These are phyloP conservation scores for Piscicola geometra DNA, from an alignment of 2,888 invertebrate genomes.

Conservation along the genomic window DNA sequence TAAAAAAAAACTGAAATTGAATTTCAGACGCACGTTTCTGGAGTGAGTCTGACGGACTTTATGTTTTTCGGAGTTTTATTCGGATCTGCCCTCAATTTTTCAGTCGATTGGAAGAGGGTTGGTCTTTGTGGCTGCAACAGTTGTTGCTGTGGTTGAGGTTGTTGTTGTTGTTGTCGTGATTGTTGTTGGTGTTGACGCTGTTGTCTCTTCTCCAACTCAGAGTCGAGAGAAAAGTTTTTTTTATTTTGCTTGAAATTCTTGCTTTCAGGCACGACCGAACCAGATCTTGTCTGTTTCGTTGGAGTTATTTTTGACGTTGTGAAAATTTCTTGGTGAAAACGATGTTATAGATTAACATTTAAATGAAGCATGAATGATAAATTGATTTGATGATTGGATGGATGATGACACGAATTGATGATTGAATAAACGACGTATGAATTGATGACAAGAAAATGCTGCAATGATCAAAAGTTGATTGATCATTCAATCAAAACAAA, in stretches of 20 bases:
- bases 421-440: too few relatives aligned
- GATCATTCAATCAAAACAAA: too few relatives aligned
- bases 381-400: too few relatives aligned
- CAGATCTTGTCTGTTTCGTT: too few relatives aligned
- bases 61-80: slow-evolving; percentile 23
- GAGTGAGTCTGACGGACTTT: slow-evolving; percentile 33
- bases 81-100: slow-evolving; percentile 22
- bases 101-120: slow-evolving; percentile 23
- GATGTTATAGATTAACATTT: too few relatives aligned
- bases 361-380: too few relatives aligned
- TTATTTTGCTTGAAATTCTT: slow-evolving; percentile 1
- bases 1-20: background rate
- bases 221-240: slow-evolving; percentile 27
- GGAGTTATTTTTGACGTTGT: too few relatives aligned
- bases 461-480: too few relatives aligned
- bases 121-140: background rate
- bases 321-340: too few relatives aligned
- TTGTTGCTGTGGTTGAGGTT: background rate
- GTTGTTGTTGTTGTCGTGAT: slow-evolving; percentile 11
- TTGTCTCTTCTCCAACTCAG: slow-evolving; percentile 7
- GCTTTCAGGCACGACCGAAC: background rate
- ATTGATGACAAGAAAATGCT: too few relatives aligned
- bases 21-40: slow-evolving; percentile 36
- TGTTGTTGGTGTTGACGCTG: slow-evolving; percentile 5
- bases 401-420: too few relatives aligned